A percentile compares a stretch with the other conserved stretches of the same genome.
Conservation (phyloP, 2,797 vertebrate species). For the Lagodon rhomboides region DNA sequence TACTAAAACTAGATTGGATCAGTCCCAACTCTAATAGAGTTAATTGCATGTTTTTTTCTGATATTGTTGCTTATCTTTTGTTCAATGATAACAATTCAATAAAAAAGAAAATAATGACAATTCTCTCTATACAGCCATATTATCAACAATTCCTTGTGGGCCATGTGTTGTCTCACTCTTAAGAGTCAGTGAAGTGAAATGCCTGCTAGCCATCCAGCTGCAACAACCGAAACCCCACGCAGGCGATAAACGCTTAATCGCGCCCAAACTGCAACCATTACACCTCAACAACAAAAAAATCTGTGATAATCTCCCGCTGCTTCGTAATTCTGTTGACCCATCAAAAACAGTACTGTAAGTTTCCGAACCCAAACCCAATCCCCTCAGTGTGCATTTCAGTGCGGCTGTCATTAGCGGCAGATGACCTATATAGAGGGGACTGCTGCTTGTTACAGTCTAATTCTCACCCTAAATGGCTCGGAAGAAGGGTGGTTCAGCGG, state of each 20-base stretch:
- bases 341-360: constrained; percentile 33
- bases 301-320: not conserved
- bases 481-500: constrained; percentile 64
- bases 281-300: not conserved
- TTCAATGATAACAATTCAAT: not conserved
- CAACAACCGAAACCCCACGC: constrained; percentile 9
- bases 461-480: constrained; percentile 78
- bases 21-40: too few relatives aligned
- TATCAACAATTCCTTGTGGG: not conserved
- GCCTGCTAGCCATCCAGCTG: not conserved
- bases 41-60: not conserved
- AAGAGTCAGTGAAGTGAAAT: constrained; percentile 14
- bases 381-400: constrained; percentile 47
- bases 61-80: not conserved
- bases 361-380: constrained; percentile 41
- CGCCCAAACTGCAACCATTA: constrained; percentile 15
- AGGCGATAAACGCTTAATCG: constrained; percentile 17
- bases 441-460: constrained; percentile 78
- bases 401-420: constrained; percentile 58
- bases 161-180: not conserved
- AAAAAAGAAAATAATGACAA: not conserved
- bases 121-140: not conserved
- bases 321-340: constrained; percentile 49
- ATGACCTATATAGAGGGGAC: constrained; percentile 74
- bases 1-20: too few relatives aligned